Evolutionary conservation across 2,113 vertebrate species (phyloP).

Genomic region (Xiphophorus maculatus): DNA sequence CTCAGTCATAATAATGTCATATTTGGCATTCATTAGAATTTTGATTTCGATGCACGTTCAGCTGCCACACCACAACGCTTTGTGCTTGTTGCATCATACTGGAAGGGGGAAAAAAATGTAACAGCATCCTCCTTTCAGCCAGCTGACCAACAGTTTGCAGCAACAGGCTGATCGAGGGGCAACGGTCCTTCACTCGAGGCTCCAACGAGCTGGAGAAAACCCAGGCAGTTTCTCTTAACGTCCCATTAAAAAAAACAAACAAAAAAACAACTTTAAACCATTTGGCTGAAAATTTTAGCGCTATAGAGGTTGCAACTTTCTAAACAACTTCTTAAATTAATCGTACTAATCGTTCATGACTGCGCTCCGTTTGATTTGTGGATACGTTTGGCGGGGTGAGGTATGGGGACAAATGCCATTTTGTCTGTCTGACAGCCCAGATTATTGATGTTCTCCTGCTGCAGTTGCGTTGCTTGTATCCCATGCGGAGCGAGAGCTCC

Average conservation of each 20-base stretch:
- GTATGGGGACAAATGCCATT: conserved; percentile 34
- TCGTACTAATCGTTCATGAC: too few relatives aligned
- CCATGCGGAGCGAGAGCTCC: conserved; percentile 43
- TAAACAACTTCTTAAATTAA: neutral
- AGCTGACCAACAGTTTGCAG: neutral
- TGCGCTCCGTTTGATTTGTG: conserved; percentile 16
- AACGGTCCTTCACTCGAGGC: neutral
- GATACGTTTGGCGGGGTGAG: neutral
- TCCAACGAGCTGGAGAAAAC: neutral
- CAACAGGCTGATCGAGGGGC: too few relatives aligned
- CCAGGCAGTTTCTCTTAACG: neutral
- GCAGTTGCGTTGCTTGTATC: conserved; percentile 35
- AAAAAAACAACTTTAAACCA: neutral
- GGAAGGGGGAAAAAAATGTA: neutral
- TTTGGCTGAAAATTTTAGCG: neutral
- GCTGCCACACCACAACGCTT: neutral
- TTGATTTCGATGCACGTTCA: neutral
- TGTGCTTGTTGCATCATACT: neutral
- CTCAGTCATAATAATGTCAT: neutral
- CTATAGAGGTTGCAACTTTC: neutral
- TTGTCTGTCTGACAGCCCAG: conserved; percentile 44
- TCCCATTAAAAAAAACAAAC: neutral
- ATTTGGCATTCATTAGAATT: neutral
- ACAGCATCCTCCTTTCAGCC: neutral
- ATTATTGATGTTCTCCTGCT: conserved; percentile 60